phyloP scores from a whole-genome alignment of 2,113 vertebrate genomes.

The Phylloscopus trochiloides region DNA sequence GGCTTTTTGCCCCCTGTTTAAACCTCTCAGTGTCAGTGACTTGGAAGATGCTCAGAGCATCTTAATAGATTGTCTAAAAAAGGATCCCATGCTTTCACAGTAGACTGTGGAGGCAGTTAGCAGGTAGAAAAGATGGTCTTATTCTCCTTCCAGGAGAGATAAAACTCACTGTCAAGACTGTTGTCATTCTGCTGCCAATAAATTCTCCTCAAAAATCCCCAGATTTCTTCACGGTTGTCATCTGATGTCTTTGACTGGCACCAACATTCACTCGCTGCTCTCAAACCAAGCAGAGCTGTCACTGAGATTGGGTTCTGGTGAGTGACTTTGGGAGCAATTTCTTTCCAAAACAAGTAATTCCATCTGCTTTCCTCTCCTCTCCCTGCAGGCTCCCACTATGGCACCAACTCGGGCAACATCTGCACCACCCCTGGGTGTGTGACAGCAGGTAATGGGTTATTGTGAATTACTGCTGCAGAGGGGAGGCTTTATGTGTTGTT shows the following conservation, averaged over 20 bases:
- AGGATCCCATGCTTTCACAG: not conserved
- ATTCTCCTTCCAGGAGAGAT: not conserved
- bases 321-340: not conserved
- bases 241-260: not conserved
- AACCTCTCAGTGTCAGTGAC: not conserved
- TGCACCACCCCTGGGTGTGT: conserved; percentile 89
- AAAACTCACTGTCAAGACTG: not conserved
- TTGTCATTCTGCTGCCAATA: not conserved
- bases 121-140: not conserved
- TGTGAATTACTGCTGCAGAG: not conserved
- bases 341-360: not conserved
- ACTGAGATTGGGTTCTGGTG: not conserved
- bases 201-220: not conserved
- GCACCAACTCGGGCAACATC: conserved; percentile 44
- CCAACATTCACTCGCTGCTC: not conserved
- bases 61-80: not conserved
- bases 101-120: not conserved
- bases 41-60: not conserved
- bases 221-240: not conserved
- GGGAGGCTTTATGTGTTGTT: not conserved
- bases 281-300: not conserved
- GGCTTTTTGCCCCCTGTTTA: not conserved
- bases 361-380: not conserved
- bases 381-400: conserved; percentile 68
- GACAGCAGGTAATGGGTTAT: conserved; percentile 79